Evolutionary conservation across 2,113 vertebrate species (phyloP), one percentile per base, ranked within the genome.

Genomic region (Hystrix cristata): DNA sequence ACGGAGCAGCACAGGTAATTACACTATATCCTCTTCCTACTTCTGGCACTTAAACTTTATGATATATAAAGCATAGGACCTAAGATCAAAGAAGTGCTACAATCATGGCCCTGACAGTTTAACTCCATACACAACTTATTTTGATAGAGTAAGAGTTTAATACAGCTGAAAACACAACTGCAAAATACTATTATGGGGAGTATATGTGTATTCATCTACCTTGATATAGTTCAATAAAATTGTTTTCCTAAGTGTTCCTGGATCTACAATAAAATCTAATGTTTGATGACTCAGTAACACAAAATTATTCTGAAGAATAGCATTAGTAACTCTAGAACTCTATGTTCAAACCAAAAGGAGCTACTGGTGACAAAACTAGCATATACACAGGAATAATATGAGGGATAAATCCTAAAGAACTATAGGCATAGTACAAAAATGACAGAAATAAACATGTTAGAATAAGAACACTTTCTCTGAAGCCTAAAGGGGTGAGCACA

Each of bases 291-390:
- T 31, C 0, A 5, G 8, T 81, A 94, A 92, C 21, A 74, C 29
- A 93, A 31, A 97, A 94, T 53, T 90, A 51, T 86, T 93, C 38
- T 94, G 76, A 88, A 90, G 31, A 92, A 46, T 0, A 80, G 16
- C 3, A 48, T 79, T 62, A 80, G 15, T 16, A 95, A 92, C 10
- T 69, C 51, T 86, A 89, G 43, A 8, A 59, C 76, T 83, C 87
- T 48, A 2, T 92, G 80, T 43, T 90, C 15, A 96, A 46, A 82
- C 18, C 29, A 74, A 65, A 90, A 95, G 34, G 38, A 87, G 43
- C 29, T 87, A 86, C 0, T 87, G 9, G 25, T 90, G 43, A 90
- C 34, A 83, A 90, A 95, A 91, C 31, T 78, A 88, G 0, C 38
- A 90, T 7, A 87, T 38, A 86, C 12, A 85, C 79, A 88, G 14